These are phyloP conservation scores for Potorous gilbertii DNA, from an alignment of 2,797 vertebrate genomes.

Conservation along the genomic window DNA sequence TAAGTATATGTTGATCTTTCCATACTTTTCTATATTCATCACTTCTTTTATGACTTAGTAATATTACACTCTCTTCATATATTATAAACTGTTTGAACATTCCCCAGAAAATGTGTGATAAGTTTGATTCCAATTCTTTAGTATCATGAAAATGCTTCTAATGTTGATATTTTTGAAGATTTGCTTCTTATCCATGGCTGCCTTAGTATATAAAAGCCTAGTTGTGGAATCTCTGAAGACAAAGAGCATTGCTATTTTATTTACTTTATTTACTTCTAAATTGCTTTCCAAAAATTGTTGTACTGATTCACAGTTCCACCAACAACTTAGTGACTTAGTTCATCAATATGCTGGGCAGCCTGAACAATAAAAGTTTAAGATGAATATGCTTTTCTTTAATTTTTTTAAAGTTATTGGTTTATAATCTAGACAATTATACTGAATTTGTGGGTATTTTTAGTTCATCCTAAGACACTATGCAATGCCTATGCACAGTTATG, in stretches of 20 bases:
- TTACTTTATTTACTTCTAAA: background rate
- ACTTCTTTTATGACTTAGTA: background rate
- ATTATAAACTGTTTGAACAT: background rate
- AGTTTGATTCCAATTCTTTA: background rate
- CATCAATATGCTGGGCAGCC: background rate
- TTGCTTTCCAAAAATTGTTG: background rate
- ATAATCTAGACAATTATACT: background rate
- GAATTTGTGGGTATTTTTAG: background rate
- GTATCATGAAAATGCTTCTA: background rate
- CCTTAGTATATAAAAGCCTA: background rate
- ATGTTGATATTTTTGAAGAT: background rate
- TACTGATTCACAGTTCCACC: background rate
- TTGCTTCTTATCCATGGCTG: background rate
- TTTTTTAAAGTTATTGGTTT: background rate
- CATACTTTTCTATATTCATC: background rate
- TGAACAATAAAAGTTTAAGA: background rate
- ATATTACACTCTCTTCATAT: background rate
- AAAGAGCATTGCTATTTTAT: background rate
- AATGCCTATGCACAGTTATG: background rate
- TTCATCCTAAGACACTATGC: background rate
- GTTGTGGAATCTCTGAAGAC: background rate
- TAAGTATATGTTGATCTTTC: background rate
- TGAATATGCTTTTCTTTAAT: background rate
- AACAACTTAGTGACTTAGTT: background rate
- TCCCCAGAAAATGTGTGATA: background rate